Evolutionary conservation across 2,888 invertebrate species (phyloP), one percentile per base, ranked within the genome.

Genomic region (Dynastes grantii): DNA sequence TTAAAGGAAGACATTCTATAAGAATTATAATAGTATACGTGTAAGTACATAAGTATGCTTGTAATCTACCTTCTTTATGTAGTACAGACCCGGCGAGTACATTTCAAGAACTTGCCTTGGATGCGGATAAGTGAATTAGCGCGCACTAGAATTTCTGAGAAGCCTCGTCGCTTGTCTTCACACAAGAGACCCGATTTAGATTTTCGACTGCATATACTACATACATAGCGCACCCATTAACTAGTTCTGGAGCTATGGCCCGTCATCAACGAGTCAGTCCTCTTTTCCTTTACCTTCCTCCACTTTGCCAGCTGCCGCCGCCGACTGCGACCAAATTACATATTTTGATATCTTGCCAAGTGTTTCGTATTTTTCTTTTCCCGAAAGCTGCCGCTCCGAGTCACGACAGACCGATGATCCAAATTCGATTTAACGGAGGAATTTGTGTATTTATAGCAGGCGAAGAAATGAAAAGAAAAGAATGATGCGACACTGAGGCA

Each of bases 311-410:
- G 63, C 64, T 22, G 45, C 40, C 40, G 61, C 29, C 29, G 61
- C 22, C 49, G 45, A n/a, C 40, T 13, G 6, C 55, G 58, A 55
- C 71, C 55, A 71, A 71, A 71, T 58, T 71, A 71, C 71, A 71
- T 71, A 71, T 71, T 71, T 71, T 71, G 71, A 71, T 71, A 71
- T 51, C 51, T 71, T 71, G 71, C 71, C 71, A 71, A 71, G 71
- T 67, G 61, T 49, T 49, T 53, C 55, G 71, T 58, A 71, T 71
- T 58, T 71, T 55, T 71, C 71, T 71, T 71, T 71, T 58, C 71
- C 71, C 37, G 58, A 71, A 71, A 71, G 71, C 55, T 37, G 71
- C 40, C n/a, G 71, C 58, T 55, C 16, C 32, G 22, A 8, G 67
- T 2, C 67, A 29, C 67, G 1, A 9, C 45, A 55, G 71, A 70